Base-by-base conservation (phyloP, 2,113 vertebrate genomes). In the Rutilus rutilus region DNA sequence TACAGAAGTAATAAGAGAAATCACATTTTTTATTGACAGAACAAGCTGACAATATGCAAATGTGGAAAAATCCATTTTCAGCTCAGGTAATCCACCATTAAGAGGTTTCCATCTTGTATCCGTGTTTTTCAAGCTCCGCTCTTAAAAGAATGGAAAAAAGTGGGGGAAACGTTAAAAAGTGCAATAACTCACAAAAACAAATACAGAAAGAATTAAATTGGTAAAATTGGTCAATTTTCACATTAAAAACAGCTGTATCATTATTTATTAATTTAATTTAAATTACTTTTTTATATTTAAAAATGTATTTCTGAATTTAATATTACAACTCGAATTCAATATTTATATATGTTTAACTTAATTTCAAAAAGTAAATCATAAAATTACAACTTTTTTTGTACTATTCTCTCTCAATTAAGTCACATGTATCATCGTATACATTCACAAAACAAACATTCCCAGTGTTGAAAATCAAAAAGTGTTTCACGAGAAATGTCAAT, bases 101-200 rank as follows among this genome's bases (percentile, higher is more conserved):
- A 4, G 97, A 97, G 0, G 97, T 99, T 95, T 99, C 98, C 98
- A 99, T 99, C 94, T 99, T 99, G 95, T 98, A 99, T 86, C 98
- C 97, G 82, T 99, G 97, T 92, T 99, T 99, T 95, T 99, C 98
- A 92, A 99, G 92, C 93, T 99, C 98, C 86, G 97, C 97, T 93
- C 98, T 57, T 99, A 92, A n/a, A 76, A 85, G 57, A 86, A 88
- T 82, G 83, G 84, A 87, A 91, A 89, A 90, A 23, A 23, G 59
- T 50, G 33, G n/a, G 60, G 17, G 85, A 62, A 88, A 67, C 39
- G n/a, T 19, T n/a, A 39, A 36, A 87, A n/a, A 30, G 21, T 5
- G 27, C 27, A 12, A 10, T 62, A 15, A 75, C 23, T 27, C 14
- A 30, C 17, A 52, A 19, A n/a, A 52, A 65, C 57, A 59, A 89